phyloP scores from a whole-genome alignment of 2,113 vertebrate genomes.

The Halcyon malimbica region DNA sequence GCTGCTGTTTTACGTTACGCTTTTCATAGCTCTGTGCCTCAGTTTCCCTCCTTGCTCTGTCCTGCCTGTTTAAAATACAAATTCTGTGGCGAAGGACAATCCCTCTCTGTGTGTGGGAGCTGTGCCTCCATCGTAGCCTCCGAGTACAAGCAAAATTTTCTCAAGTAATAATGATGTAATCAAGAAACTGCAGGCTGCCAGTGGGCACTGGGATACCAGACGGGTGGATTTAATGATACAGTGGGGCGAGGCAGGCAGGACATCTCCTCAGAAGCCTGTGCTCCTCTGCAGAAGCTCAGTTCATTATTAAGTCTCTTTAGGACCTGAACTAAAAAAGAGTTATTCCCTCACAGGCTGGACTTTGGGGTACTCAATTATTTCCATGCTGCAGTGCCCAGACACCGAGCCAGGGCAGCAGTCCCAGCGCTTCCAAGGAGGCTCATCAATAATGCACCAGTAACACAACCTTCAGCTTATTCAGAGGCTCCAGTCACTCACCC shows the following conservation, averaged over 20 bases:
- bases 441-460: background rate
- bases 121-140: no score
- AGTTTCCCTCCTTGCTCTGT: background rate
- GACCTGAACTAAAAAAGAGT: background rate
- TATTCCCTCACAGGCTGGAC: background rate
- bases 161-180: background rate
- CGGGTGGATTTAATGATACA: accelerated
- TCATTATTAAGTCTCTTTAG: background rate
- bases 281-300: background rate
- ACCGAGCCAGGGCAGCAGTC: background rate
- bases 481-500: background rate
- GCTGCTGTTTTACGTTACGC: no score
- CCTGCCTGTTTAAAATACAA: background rate
- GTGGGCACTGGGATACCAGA: background rate
- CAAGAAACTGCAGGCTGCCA: background rate
- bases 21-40: background rate
- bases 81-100: background rate
- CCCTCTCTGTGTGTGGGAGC: background rate
- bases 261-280: background rate
- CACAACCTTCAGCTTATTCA: background rate
- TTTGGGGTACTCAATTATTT: background rate
- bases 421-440: background rate
- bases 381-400: background rate
- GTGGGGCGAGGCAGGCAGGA: background rate
- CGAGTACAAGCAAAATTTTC: background rate